phyloP scores from a whole-genome alignment of 2,888 invertebrate species.

The Pseudococcus viburni region DNA sequence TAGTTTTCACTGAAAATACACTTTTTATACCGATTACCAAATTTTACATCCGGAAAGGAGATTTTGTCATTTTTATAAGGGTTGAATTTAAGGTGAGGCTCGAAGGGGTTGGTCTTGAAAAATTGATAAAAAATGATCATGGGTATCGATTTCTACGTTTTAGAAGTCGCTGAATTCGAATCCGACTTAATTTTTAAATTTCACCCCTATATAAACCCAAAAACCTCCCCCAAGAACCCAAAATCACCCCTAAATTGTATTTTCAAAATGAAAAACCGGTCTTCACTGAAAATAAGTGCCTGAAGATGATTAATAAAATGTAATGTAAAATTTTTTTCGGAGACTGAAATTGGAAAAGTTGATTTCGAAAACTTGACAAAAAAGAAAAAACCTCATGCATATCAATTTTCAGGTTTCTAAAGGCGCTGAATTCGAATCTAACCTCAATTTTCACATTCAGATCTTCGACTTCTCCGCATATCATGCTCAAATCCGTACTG shows the following conservation, averaged over 20 bases:
- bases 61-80: not conserved
- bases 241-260: not conserved
- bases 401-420: not conserved
- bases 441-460: not conserved
- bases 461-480: not conserved
- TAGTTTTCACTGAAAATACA: not conserved
- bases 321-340: no score
- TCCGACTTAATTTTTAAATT: not conserved
- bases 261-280: not conserved
- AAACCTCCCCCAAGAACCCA: not conserved
- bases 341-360: not conserved
- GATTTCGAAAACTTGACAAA: not conserved
- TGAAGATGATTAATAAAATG: no score
- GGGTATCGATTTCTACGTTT: not conserved
- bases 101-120: not conserved
- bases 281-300: not conserved
- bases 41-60: not conserved
- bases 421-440: not conserved
- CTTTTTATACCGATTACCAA: no score
- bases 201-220: not conserved
- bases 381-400: not conserved
- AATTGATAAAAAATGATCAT: constrained; percentile 18
- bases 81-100: not conserved
- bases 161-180: not conserved
- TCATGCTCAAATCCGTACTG: not conserved